Percentiles rank a stretch among this genome's conserved stretches.
phyloP scores from a whole-genome alignment of 2,888 invertebrate species.

The Blastobasis adustella region DNA sequence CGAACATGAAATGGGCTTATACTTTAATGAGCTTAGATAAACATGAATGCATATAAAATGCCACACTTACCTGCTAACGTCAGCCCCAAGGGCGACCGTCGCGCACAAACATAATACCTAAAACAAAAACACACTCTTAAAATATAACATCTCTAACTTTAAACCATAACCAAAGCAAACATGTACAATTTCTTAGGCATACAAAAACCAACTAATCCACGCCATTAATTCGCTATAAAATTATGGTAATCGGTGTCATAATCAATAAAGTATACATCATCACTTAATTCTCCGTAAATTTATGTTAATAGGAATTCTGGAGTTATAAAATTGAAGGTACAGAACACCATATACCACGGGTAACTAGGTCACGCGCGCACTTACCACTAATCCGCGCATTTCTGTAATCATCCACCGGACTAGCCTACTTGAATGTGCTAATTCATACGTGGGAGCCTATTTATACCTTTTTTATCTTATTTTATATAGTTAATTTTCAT shows the following conservation, averaged over 20 bases:
- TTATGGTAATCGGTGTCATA: slow-evolving; percentile 8
- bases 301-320: slow-evolving; percentile 1
- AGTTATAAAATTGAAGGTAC: background rate
- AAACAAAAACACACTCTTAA: slow-evolving; percentile 18
- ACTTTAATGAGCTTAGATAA: too few relatives aligned
- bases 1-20: too few relatives aligned
- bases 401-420: slow-evolving; percentile 47
- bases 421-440: slow-evolving; percentile 53
- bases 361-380: slow-evolving; percentile 18
- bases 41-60: too few relatives aligned
- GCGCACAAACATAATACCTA: slow-evolving; percentile 48
- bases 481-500: slow-evolving; percentile 45
- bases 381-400: slow-evolving; percentile 61
- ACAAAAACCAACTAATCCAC: too few relatives aligned
- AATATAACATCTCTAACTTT: too few relatives aligned
- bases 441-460: slow-evolving; percentile 49
- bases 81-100: slow-evolving; percentile 49
- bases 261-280: slow-evolving; percentile 9
- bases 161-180: too few relatives aligned
- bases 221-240: slow-evolving; percentile 8
- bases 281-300: slow-evolving; percentile 10
- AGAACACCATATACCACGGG: slow-evolving; percentile 4
- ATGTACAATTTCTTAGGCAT: too few relatives aligned
- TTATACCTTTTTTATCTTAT: slow-evolving; percentile 65
- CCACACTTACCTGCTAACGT: slow-evolving; percentile 30